phyloP scores from a whole-genome alignment of 2,113 vertebrate genomes.

The Stictonetta naevosa region DNA sequence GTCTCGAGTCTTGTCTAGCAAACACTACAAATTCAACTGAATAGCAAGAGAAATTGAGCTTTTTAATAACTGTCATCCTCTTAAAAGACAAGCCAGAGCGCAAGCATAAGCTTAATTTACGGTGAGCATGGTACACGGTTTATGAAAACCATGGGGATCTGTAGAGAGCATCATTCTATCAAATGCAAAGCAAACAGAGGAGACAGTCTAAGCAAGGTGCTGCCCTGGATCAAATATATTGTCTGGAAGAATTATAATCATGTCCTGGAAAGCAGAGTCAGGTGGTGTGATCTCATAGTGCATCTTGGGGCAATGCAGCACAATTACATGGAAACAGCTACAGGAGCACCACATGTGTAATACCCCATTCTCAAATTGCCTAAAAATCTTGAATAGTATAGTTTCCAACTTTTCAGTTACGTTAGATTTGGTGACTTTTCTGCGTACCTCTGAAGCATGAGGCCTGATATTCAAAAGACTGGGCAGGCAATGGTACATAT shows the following conservation, averaged over 20 bases:
- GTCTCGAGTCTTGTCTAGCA: not conserved
- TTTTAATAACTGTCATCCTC: not conserved
- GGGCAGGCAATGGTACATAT: not conserved
- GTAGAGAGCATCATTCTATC: not conserved
- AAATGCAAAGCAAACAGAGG: not conserved
- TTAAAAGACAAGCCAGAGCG: not conserved
- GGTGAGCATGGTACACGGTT: not conserved
- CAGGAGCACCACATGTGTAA: not conserved
- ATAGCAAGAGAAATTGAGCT: not conserved
- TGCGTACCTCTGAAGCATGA: not conserved
- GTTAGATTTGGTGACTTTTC: not conserved
- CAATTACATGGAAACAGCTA: not conserved
- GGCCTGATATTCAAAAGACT: not conserved
- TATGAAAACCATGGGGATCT: not conserved
- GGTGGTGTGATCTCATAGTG: not conserved
- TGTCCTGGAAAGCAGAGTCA: not conserved
- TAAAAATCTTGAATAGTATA: not conserved
- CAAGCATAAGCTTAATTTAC: not conserved
- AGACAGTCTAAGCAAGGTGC: not conserved
- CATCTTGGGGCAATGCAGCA: fast-evolving
- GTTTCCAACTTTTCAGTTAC: not conserved
- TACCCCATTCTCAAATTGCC: not conserved
- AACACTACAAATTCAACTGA: not conserved
- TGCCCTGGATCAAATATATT: not conserved
- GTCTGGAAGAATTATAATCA: not conserved